Evolutionary conservation across 37 sponge, comb jelly and placozoan species (phyloP), one percentile per base, ranked within the genome.

Genomic region (Haliclona indistincta): DNA sequence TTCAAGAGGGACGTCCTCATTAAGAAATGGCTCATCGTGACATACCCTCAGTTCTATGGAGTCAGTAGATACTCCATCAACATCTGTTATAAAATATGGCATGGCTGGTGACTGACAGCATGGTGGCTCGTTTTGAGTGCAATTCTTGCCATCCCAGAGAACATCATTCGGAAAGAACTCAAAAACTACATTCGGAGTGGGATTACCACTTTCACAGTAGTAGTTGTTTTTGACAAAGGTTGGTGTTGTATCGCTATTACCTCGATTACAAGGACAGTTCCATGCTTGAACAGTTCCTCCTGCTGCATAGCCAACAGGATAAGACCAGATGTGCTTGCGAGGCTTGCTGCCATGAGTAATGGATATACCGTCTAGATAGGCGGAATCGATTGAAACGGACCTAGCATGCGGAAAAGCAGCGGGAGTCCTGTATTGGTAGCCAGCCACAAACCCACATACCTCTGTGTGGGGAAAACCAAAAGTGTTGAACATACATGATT

Each of bases 101-200:
- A 66, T 67, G 45, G 19, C 51, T 19, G 28, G 47, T 28, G 7
- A 23, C 22, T 53, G 19, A 39, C 67, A 77, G 23, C 67, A 77
- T 4, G 43, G 17, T 11, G 25, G 34, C 22, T 25, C 54, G 6
- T 25, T 6, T 30, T 67, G 2, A 2, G 61, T 55, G 66, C 78
- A 77, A 15, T 56, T 39, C 26, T 15, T 40, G 1, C 68, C 56
- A 49, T 77, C 68, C 78, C 78, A 77, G 0, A 77, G 67, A 17
- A 54, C 67, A 33, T 66, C 56, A 51, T 25, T 49, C 1, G 53
- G 32, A 6, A 25, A 52, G 7, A 58, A n/a, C n/a, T 58, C n/a
- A 8, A 6, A 6, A 8, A 6, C 7, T 25, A 58, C 28, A 8
- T 7, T 25, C 7, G 60, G n/a, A 11, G 6, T 26, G 22, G 60